Percentiles rank a stretch among this genome's conserved stretches.
phyloP scores from a whole-genome alignment of 2,888 invertebrate genomes.

The Epistrophella euchroma region DNA sequence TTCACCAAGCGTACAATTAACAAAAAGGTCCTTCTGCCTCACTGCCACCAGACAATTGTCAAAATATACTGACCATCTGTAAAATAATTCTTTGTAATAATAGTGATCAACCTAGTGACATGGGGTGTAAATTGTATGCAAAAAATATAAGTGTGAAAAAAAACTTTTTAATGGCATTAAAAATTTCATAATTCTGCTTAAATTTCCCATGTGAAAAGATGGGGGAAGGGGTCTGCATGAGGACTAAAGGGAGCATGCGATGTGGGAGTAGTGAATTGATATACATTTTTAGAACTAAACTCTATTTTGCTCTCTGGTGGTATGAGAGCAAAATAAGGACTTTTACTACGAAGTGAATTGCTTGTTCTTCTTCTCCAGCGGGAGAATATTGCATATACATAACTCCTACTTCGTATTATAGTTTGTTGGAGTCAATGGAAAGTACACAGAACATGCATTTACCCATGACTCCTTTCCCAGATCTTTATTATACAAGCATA shows the following conservation, averaged over 20 bases:
- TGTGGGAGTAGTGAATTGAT: constrained; percentile 1
- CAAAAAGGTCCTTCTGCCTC: too few relatives aligned
- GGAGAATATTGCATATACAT: constrained; percentile 14
- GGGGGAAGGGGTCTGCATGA: neutral
- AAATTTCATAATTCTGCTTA: constrained; percentile 74
- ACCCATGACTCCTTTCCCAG: constrained; percentile 30
- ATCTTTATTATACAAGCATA: neutral
- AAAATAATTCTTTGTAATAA: neutral
- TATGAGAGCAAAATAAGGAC: constrained; percentile 38
- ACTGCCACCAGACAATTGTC: too few relatives aligned
- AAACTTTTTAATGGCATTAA: constrained; percentile 76
- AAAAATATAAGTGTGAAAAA: constrained; percentile 61
- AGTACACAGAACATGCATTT: constrained; percentile 61
- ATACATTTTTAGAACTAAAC: constrained; percentile 40
- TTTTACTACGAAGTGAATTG: constrained; percentile 45
- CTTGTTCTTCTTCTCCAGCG: constrained; percentile 35
- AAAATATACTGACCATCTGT: too few relatives aligned
- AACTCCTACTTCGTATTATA: constrained; percentile 7
- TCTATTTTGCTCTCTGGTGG: too few relatives aligned
- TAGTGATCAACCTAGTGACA: neutral
- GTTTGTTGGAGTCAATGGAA: constrained; percentile 63
- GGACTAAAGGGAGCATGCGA: neutral
- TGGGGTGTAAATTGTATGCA: constrained; percentile 10
- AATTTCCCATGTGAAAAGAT: constrained; percentile 63
- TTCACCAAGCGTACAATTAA: too few relatives aligned